phyloP scores from a whole-genome alignment of 2,113 vertebrate genomes.

The Mobula birostris region DNA sequence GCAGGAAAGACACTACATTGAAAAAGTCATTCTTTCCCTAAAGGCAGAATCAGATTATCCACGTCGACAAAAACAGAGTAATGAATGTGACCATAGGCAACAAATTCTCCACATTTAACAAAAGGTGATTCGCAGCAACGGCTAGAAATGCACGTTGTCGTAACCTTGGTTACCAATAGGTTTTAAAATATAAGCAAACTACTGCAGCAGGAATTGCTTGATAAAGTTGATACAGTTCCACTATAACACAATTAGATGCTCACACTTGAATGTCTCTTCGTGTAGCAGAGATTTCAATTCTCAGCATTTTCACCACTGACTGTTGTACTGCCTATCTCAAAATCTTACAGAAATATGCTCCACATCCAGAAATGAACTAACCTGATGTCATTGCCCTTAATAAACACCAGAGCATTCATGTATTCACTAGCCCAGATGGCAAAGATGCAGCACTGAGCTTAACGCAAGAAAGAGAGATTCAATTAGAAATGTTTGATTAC shows the following conservation, averaged over 20 bases:
- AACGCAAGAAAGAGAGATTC: too few species aligned
- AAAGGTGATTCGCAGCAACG: background rate
- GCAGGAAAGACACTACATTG: background rate
- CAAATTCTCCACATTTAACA: background rate
- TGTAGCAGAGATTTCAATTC: background rate
- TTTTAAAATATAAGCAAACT: background rate
- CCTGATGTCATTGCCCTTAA: background rate
- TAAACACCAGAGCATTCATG: background rate
- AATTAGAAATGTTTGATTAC: too few species aligned
- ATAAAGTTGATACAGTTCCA: background rate
- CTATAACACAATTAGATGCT: background rate
- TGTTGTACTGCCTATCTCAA: background rate
- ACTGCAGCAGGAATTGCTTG: background rate
- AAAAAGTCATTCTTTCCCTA: background rate
- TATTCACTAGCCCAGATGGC: background rate
- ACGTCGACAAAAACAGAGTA: background rate
- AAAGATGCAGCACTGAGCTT: too few species aligned
- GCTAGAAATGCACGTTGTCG: background rate
- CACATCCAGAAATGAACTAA: background rate
- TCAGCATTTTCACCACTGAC: background rate
- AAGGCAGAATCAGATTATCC: constrained; percentile 7
- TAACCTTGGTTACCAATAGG: constrained; percentile 5
- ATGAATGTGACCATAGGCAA: background rate
- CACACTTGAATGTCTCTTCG: background rate
- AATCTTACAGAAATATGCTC: background rate